Evolutionary conservation across 2,888 invertebrate genomes (phyloP), one percentile per base, ranked within the genome.

Genomic region (Synanthedon andrenaeformis): DNA sequence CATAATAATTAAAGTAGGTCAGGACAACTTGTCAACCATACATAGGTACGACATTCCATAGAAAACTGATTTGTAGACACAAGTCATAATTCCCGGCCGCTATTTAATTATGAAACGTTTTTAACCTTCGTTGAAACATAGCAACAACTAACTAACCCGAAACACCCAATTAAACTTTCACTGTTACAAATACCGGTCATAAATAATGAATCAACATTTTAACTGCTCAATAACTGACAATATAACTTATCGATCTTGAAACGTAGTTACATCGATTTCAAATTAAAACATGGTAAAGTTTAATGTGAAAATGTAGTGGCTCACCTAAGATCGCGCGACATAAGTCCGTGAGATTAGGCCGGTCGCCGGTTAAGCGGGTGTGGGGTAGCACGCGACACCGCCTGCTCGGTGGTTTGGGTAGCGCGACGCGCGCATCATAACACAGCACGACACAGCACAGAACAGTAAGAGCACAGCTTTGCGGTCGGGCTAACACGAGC

Each of bases 221-320:
- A 23, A 17, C 14, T 35, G 28, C 35, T n/a, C 12, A 14, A 6
- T 76, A 62, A 77, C 77, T 76, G 69, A 67, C 66, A 68, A 63
- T 72, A 10, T 35, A 35, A 10, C 35, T 35, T 76, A 79, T 79
- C 74, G 76, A 78, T 76, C 72, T 67, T 69, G 63, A 61, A 61
- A 59, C 62, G 62, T 76, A 74, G 71, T 73, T 75, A 73, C 74
- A 72, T 75, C 71, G 76, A 72, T 76, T 69, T 72, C 74, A 75
- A 76, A 74, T 72, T 63, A 70, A 35, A 74, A 68, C 67, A 66
- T n/a, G 19, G 63, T 63, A 72, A 74, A 73, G 70, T 71, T 75
- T 75, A 71, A 72, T 70, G 70, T 62, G 67, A 59, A 61, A 65
- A 66, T 66, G 65, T 69, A 35, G 35, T 35, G 35, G 67, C 67